These are phyloP conservation scores for Cantharis lateralis DNA, from an alignment of 2,888 invertebrate genomes.

Conservation along the genomic window DNA sequence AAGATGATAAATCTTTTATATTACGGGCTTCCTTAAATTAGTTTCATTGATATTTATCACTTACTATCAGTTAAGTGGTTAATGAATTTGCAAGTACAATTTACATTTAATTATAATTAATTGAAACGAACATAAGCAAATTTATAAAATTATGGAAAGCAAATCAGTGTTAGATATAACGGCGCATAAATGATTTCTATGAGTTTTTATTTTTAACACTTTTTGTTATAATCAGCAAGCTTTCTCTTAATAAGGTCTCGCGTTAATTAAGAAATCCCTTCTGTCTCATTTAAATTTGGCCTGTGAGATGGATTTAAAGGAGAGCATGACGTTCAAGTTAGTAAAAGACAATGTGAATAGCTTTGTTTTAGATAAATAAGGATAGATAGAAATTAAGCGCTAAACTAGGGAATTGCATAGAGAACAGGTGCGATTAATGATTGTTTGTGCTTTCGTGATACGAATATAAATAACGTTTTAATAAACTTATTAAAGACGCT, in stretches of 20 bases:
- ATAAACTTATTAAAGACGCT: conserved; percentile 18
- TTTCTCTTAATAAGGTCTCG: conserved; percentile 16
- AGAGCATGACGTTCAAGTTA: not conserved
- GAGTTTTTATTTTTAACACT: not conserved
- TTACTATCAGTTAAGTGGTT: not conserved
- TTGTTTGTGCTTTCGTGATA: conserved; percentile 21
- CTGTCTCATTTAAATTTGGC: conserved; percentile 16
- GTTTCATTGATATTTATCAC: not conserved
- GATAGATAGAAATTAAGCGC: conserved; percentile 9
- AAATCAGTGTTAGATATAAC: not conserved
- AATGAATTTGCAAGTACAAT: not conserved
- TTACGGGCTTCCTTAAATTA: not conserved
- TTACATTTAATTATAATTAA: not conserved
- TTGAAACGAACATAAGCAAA: not conserved
- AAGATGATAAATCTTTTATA: conserved; percentile 1
- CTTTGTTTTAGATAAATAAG: conserved; percentile 3
- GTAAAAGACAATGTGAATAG: conserved; percentile 7
- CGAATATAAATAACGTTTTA: conserved; percentile 25
- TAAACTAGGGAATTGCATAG: conserved; percentile 15
- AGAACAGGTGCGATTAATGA: conserved; percentile 25
- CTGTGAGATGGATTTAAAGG: conserved; percentile 11
- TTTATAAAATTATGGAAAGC: not conserved
- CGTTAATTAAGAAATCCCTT: conserved; percentile 18
- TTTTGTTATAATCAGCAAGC: conserved; percentile 1
- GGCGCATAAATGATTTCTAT: not conserved